phyloP scores from a whole-genome alignment of 1,140 invertebrate species.

The Coboldia fuscipes region DNA sequence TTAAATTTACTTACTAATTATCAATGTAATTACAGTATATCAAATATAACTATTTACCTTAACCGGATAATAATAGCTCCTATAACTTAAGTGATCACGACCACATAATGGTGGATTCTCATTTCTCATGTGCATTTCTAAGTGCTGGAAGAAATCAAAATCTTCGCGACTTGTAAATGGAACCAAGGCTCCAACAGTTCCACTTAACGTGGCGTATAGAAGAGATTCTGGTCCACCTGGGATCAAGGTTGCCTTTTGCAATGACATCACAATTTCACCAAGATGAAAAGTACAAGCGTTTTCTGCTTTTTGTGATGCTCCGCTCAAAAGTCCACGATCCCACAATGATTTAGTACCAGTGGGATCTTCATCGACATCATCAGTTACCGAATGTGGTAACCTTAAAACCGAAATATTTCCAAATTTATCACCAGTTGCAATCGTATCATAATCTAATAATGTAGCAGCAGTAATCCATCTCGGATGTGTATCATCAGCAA shows the following conservation, averaged over 20 bases:
- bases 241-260: slow-evolving; percentile 89
- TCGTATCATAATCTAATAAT: slow-evolving; percentile 92
- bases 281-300: slow-evolving; percentile 82
- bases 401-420: slow-evolving; percentile 89
- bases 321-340: slow-evolving; percentile 91
- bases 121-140: slow-evolving; percentile 99
- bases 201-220: slow-evolving; percentile 89
- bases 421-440: slow-evolving; percentile 94
- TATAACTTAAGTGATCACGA: slow-evolving; percentile 88
- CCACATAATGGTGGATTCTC: slow-evolving; percentile 93
- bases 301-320: slow-evolving; percentile 94
- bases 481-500: slow-evolving; percentile 94
- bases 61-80: slow-evolving; percentile 95
- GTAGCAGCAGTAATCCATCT: slow-evolving; percentile 84
- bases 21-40: not conserved
- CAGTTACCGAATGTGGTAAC: slow-evolving; percentile 71
- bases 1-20: slow-evolving; percentile 3
- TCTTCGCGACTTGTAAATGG: slow-evolving; percentile 97
- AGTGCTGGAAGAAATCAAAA: slow-evolving; percentile 96
- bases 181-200: slow-evolving; percentile 86
- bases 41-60: slow-evolving; percentile 39
- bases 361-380: slow-evolving; percentile 98
- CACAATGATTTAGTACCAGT: slow-evolving; percentile 95
- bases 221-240: slow-evolving; percentile 92
- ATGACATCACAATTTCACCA: slow-evolving; percentile 79